Conservation (phyloP, 2,113 vertebrate genomes). For the Mustela nigripes region DNA sequence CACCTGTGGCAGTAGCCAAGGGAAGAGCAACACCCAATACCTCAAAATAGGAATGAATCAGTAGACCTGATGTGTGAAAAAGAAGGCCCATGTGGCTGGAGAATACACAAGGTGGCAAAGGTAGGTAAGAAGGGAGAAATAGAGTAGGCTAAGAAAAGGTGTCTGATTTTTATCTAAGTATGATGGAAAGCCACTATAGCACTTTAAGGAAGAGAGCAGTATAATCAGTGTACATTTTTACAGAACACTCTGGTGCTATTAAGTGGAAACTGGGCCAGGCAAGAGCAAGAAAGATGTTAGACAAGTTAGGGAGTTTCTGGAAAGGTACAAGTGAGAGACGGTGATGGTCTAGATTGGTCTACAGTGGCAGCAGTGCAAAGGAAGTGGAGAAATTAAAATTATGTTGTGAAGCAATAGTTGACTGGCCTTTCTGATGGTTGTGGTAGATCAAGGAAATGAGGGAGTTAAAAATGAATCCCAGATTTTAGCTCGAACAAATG, state of each 20-base stretch:
- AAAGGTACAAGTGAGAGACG: not conserved
- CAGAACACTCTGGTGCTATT: not conserved
- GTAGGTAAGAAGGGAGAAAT: not conserved
- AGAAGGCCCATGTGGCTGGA: too few relatives aligned
- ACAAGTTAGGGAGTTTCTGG: not conserved
- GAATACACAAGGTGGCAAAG: not conserved
- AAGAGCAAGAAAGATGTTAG: slow-evolving; percentile 3
- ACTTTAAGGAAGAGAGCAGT: not conserved
- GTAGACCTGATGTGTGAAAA: not conserved
- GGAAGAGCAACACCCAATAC: not conserved
- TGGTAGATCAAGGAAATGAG: not conserved
- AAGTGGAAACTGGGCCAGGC: not conserved
- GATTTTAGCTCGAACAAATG: not conserved
- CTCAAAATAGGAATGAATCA: not conserved
- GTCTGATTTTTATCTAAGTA: not conserved
- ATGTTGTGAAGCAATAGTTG: not conserved
- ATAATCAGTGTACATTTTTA: not conserved
- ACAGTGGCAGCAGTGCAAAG: not conserved
- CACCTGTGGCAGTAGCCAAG: not conserved
- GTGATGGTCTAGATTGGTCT: not conserved
- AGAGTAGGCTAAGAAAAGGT: not conserved
- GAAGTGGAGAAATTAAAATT: not conserved
- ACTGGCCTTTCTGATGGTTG: not conserved
- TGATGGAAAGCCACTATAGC: not conserved
- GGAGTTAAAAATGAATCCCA: slow-evolving; percentile 18